Conservation (phyloP, 2,888 invertebrate species). For the Macrophya annulata region DNA sequence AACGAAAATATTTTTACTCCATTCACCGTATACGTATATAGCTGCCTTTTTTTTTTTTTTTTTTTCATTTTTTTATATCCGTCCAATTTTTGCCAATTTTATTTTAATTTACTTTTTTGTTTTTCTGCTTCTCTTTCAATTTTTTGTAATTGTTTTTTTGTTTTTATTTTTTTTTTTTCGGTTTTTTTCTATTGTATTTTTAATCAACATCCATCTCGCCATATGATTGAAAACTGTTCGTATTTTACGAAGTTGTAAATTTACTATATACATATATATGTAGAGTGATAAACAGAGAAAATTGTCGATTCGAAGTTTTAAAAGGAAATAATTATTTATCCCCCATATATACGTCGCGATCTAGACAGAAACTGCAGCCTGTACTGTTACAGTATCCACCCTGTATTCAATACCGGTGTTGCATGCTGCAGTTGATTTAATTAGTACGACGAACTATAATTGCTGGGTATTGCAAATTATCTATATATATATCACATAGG, state of each 20-base stretch:
- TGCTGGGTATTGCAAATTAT: conserved; percentile 60
- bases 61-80: not conserved
- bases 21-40: not conserved
- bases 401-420: not conserved
- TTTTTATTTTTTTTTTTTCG: not conserved
- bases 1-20: conserved; percentile 56
- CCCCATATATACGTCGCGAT: not conserved
- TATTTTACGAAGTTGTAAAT: not conserved
- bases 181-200: conserved; percentile 46
- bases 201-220: conserved; percentile 23
- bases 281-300: not conserved
- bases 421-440: conserved; percentile 73
- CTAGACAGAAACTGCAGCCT: too few relatives aligned
- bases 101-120: conserved; percentile 7
- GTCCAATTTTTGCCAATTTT: conserved; percentile 1
- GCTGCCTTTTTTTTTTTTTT: not conserved
- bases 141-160: not conserved
- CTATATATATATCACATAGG: not conserved
- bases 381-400: not conserved
- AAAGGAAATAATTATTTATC: not conserved
- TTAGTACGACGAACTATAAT: conserved; percentile 76
- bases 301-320: not conserved
- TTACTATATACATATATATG: too few relatives aligned
- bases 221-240: conserved; percentile 20
- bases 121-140: too few relatives aligned